phyloP scores from a whole-genome alignment of 2,113 vertebrate genomes.

The Oreotragus oreotragus region DNA sequence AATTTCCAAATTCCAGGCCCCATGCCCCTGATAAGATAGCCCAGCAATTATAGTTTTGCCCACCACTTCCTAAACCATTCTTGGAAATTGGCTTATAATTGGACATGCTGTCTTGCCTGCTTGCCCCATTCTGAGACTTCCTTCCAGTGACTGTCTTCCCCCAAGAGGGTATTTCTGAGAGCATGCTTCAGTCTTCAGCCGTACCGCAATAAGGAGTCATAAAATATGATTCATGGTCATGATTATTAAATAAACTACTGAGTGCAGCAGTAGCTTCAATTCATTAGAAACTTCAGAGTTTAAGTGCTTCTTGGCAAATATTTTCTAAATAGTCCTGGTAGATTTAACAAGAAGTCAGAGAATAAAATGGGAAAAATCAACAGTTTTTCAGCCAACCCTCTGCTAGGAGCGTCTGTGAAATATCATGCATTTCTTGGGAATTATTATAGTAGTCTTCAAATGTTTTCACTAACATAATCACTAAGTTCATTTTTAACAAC shows the following conservation, averaged over 20 bases:
- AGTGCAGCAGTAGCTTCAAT: not conserved
- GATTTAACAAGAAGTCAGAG: not conserved
- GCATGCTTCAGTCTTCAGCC: not conserved
- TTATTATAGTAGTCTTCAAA: not conserved
- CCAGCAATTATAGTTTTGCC: not conserved
- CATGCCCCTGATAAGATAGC: not conserved
- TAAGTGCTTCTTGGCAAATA: not conserved
- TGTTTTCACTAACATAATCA: slow-evolving; percentile 8
- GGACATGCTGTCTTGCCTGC: not conserved
- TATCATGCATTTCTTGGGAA: not conserved
- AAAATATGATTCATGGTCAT: not conserved
- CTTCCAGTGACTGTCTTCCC: not conserved
- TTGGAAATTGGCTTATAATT: not conserved
- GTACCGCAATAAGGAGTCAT: not conserved
- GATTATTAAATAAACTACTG: not conserved
- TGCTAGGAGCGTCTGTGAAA: not conserved
- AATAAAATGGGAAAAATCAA: not conserved
- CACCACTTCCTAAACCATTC: not conserved
- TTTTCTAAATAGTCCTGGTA: not conserved
- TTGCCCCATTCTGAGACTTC: not conserved
- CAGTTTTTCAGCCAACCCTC: not conserved
- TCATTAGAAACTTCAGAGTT: not conserved
- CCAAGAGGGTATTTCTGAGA: not conserved
- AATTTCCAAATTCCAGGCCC: not conserved
- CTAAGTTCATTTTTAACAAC: not conserved